Percentiles rank a stretch among this genome's conserved stretches.
Conservation (phyloP, 2,888 invertebrate genomes). For the Ectropis crepuscularia region DNA sequence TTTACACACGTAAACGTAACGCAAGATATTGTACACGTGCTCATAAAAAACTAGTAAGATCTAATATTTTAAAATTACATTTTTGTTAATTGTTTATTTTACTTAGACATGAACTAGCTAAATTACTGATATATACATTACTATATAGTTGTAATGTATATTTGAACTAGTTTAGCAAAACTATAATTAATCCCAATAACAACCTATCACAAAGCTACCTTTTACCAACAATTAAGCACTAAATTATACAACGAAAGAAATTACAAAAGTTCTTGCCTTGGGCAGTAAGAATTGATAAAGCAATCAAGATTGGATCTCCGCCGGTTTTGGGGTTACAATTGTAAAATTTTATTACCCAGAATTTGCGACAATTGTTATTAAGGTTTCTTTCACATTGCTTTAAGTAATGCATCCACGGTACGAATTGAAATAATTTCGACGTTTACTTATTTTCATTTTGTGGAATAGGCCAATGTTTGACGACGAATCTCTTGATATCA, state of each 20-base stretch:
- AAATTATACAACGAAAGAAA: constrained; percentile 37
- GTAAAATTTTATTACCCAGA: constrained; percentile 76
- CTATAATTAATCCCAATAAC: constrained; percentile 26
- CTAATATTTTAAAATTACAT: too few relatives aligned
- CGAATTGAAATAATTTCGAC: too few relatives aligned
- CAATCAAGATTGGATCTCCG: constrained; percentile 42
- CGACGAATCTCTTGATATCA: too few relatives aligned
- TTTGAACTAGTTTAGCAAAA: constrained; percentile 13
- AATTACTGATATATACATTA: too few relatives aligned
- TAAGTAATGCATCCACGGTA: too few relatives aligned
- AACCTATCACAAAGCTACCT: constrained; percentile 25
- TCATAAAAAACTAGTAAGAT: too few relatives aligned
- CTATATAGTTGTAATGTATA: neutral
- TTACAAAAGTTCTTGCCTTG: constrained; percentile 27
- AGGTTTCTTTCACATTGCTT: constrained; percentile 1
- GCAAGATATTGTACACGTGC: too few relatives aligned
- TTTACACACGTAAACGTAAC: too few relatives aligned
- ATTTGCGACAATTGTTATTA: constrained; percentile 68
- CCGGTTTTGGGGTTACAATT: constrained; percentile 46
- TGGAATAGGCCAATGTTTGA: too few relatives aligned
- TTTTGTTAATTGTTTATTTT: too few relatives aligned
- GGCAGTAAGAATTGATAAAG: constrained; percentile 45
- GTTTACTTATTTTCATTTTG: too few relatives aligned
- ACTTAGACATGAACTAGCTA: too few relatives aligned
- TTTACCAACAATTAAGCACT: constrained; percentile 34